Conservation (phyloP, 2,888 invertebrate species). For the Eucriotettix oculatus region DNA sequence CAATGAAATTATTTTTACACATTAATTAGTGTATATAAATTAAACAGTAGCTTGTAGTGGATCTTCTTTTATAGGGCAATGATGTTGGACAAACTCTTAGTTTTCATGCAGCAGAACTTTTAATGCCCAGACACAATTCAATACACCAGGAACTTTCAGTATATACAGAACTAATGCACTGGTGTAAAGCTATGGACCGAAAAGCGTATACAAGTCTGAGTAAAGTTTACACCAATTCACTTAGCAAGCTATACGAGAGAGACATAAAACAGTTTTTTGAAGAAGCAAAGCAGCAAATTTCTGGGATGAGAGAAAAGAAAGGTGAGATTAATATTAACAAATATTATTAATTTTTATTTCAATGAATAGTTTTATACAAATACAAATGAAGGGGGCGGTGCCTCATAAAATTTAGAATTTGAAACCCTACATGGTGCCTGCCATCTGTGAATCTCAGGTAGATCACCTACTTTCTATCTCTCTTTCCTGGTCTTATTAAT, state of each 20-base stretch:
- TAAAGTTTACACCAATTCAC: conserved; percentile 62
- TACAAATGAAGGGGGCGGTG: too few species aligned
- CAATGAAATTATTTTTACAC: too few species aligned
- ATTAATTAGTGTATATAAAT: too few species aligned
- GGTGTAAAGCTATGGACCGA: conserved; percentile 75
- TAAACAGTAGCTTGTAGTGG: too few species aligned
- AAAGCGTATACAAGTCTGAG: conserved; percentile 65
- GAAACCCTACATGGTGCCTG: background rate
- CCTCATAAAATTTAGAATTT: too few species aligned
- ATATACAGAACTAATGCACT: conserved; percentile 81
- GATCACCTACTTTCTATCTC: background rate
- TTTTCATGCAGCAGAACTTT: conserved; percentile 34
- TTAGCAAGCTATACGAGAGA: conserved; percentile 77
- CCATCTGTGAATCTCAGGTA: background rate
- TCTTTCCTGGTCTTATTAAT: background rate
- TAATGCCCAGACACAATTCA: conserved; percentile 56
- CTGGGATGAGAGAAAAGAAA: conserved; percentile 20
- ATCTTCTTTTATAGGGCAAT: conserved; percentile 32
- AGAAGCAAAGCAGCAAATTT: conserved; percentile 41
- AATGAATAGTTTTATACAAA: background rate
- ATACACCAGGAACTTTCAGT: conserved; percentile 76
- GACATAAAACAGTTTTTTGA: conserved; percentile 68
- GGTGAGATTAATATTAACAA: conserved; percentile 5
- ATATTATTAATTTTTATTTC: background rate
- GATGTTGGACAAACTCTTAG: conserved; percentile 48